phyloP scores from a whole-genome alignment of 2,797 vertebrate species.

The Notoglanidium macrostoma region DNA sequence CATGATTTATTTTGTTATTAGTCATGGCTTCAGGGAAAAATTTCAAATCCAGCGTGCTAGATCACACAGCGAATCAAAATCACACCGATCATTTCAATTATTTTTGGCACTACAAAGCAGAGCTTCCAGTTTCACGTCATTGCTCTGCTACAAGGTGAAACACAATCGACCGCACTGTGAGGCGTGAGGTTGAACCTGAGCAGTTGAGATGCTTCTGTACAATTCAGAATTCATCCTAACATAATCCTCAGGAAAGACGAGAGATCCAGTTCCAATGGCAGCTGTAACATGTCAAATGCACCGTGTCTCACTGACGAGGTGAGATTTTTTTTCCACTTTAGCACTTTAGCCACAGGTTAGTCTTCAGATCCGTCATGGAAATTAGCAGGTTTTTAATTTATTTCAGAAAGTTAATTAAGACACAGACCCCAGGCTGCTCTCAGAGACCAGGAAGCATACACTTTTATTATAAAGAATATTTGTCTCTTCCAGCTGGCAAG shows the following conservation, averaged over 20 bases:
- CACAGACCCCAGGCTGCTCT: conserved; percentile 47
- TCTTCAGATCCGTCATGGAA: conserved; percentile 9
- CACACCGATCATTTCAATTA: neutral
- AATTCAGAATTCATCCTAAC: neutral
- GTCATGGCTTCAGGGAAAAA: neutral
- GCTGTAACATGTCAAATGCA: neutral
- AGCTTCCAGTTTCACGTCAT: neutral
- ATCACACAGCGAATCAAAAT: neutral
- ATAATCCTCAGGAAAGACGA: neutral
- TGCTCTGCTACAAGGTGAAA: conserved; percentile 9
- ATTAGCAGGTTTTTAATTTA: conserved; percentile 6
- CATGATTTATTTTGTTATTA: neutral
- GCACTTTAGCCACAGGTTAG: neutral
- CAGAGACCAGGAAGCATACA: conserved; percentile 53
- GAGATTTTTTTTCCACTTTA: neutral
- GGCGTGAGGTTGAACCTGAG: neutral
- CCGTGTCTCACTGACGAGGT: neutral
- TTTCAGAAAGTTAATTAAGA: conserved; percentile 8
- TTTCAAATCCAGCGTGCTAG: neutral
- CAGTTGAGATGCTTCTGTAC: neutral
- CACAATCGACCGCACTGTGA: neutral
- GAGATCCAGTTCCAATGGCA: neutral
- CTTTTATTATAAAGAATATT: conserved; percentile 62
- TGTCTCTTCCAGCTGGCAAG: conserved; percentile 68
- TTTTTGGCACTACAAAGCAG: conserved; percentile 4